Evolutionary conservation across 2,113 vertebrate genomes (phyloP).

Genomic region (Oreochromis tanganicae): DNA sequence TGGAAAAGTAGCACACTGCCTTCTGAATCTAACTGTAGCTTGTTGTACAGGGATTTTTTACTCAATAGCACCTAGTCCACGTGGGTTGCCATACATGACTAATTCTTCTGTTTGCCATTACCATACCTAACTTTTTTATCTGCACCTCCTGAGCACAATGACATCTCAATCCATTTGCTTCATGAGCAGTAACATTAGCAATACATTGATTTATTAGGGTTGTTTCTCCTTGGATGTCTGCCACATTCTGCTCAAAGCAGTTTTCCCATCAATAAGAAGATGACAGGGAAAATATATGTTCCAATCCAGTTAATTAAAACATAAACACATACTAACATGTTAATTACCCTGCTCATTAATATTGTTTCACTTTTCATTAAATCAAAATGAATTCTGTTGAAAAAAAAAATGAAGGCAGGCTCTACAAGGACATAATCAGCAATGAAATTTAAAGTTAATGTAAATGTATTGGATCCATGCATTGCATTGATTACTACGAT

Average conservation of each 20-base stretch:
- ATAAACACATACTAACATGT: constrained; percentile 20
- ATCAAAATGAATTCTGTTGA: background rate
- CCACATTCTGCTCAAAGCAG: background rate
- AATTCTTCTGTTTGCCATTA: background rate
- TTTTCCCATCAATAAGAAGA: constrained; percentile 17
- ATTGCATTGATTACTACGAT: background rate
- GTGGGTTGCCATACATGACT: background rate
- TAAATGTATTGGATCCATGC: background rate
- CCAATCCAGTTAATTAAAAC: constrained; percentile 24
- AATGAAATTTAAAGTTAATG: background rate
- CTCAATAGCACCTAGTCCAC: background rate
- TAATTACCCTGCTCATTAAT: constrained; percentile 9
- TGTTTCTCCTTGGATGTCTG: background rate
- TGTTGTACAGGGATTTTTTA: background rate
- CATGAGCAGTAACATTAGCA: background rate
- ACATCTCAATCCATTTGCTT: background rate
- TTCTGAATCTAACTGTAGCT: background rate
- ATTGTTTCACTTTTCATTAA: background rate
- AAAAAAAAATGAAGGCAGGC: background rate
- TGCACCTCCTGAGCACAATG: background rate
- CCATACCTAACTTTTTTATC: background rate
- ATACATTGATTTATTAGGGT: constrained; percentile 13
- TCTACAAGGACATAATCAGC: background rate
- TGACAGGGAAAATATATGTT: constrained; percentile 15
- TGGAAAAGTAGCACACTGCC: background rate